A percentile compares a stretch with the other conserved stretches of the same genome.
Conservation (phyloP, 2,888 invertebrate genomes). For the Busseola fusca region DNA sequence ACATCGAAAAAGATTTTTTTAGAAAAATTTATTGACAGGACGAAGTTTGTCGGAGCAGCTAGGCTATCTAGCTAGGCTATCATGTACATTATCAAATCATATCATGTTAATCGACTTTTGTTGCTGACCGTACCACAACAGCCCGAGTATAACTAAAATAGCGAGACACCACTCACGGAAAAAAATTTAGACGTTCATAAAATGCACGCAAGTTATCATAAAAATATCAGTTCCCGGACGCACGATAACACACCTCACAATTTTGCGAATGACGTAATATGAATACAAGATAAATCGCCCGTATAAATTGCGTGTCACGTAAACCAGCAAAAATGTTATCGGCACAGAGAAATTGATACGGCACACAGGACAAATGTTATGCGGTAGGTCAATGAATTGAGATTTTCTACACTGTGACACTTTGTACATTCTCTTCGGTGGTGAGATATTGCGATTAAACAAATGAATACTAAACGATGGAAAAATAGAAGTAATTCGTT, state of each 20-base stretch:
- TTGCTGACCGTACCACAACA: not conserved
- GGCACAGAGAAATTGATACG: constrained; percentile 84
- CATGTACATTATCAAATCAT: too few species aligned
- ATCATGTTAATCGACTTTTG: too few species aligned
- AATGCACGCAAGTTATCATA: constrained; percentile 73
- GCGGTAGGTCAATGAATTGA: constrained; percentile 79
- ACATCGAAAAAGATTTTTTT: too few species aligned
- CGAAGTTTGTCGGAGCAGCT: too few species aligned
- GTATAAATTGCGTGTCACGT: constrained; percentile 88
- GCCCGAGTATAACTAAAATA: constrained; percentile 1
- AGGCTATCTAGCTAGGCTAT: too few species aligned
- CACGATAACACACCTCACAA: constrained; percentile 84
- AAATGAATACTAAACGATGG: too few species aligned
- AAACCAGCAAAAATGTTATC: constrained; percentile 87
- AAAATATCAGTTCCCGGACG: constrained; percentile 75
- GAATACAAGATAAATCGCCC: constrained; percentile 87
- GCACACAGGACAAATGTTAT: constrained; percentile 78
- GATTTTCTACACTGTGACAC: constrained; percentile 58
- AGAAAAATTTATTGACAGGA: too few species aligned
- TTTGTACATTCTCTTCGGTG: not conserved
- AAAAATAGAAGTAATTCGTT: too few species aligned
- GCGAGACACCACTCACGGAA: constrained; percentile 29
- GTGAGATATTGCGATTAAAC: not conserved
- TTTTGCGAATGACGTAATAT: constrained; percentile 84
- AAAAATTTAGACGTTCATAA: constrained; percentile 64